phyloP scores from a whole-genome alignment of 2,888 invertebrate genomes.

The Zaprionus lineosus region DNA sequence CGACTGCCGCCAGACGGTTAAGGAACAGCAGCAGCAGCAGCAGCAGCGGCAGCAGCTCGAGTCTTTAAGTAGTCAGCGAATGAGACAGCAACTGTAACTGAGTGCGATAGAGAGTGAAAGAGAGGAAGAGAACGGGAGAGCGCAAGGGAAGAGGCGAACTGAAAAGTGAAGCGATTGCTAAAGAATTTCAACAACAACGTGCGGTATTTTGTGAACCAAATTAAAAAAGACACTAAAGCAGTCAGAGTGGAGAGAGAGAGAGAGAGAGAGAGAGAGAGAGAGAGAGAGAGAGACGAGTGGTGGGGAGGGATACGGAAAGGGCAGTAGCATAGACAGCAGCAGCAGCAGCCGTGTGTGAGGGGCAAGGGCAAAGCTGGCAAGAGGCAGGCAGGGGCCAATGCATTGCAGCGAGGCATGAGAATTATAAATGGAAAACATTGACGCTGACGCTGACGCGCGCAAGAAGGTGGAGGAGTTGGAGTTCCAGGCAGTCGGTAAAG shows the following conservation, averaged over 20 bases:
- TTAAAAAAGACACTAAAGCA: conserved; percentile 67
- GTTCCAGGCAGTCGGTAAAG: conserved; percentile 17
- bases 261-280: conserved; percentile 14
- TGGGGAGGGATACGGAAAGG: conserved; percentile 1
- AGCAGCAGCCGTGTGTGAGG: too few relatives aligned
- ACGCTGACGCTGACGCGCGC: conserved; percentile 58
- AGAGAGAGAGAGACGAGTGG: conserved; percentile 7
- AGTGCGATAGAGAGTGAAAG: not conserved
- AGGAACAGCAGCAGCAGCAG: conserved; percentile 28
- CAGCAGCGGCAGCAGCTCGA: conserved; percentile 40
- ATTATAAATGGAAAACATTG: conserved; percentile 70
- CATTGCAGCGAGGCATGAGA: conserved; percentile 72
- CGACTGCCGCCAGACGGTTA: conserved; percentile 56
- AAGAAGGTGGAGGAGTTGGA: not conserved
- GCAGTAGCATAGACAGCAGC: conserved; percentile 3
- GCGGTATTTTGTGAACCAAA: conserved; percentile 76
- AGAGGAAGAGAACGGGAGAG: conserved; percentile 10
- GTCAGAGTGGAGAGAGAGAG: not conserved
- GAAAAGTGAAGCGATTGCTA: conserved; percentile 60
- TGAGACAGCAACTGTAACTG: not conserved
- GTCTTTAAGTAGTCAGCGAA: conserved; percentile 39
- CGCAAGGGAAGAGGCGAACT: too few relatives aligned
- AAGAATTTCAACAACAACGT: conserved; percentile 77
- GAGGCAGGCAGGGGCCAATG: conserved; percentile 5
- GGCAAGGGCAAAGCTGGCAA: conserved; percentile 21